These are phyloP conservation scores for Nomada ferruginata DNA, from an alignment of 2,888 invertebrate genomes.

Conservation along the genomic window DNA sequence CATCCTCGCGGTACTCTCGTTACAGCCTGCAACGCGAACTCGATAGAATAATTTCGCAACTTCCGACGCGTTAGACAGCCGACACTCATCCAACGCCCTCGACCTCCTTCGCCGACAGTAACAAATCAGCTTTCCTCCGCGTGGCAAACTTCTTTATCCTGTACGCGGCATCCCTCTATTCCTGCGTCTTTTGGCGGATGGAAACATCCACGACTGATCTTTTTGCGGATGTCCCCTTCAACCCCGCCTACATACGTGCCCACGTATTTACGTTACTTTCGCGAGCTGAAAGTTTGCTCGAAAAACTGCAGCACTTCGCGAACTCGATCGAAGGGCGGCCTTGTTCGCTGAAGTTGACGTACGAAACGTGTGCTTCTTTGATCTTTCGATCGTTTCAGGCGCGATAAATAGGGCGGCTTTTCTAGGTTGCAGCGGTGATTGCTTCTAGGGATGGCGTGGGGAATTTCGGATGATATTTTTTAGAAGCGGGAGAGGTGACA, in stretches of 20 bases:
- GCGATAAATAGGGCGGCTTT: no score
- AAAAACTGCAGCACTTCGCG: slow-evolving; percentile 46
- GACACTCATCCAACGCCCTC: slow-evolving; percentile 4
- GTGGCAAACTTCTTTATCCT: slow-evolving; percentile 50
- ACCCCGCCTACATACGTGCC: background rate
- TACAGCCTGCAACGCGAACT: slow-evolving; percentile 18
- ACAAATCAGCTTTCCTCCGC: slow-evolving; percentile 60
- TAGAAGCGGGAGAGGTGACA: no score
- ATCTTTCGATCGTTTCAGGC: background rate
- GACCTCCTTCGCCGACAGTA: slow-evolving; percentile 1
- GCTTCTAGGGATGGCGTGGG: no score
- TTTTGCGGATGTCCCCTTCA: slow-evolving; percentile 16
- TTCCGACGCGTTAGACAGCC: slow-evolving; percentile 18
- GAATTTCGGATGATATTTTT: no score
- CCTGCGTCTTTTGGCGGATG: background rate
- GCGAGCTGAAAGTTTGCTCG: slow-evolving; percentile 46
- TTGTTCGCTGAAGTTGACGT: background rate
- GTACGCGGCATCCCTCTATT: slow-evolving; percentile 3
- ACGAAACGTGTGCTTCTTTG: background rate
- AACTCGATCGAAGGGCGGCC: background rate
- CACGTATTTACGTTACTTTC: slow-evolving; percentile 35
- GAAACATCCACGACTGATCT: slow-evolving; percentile 30
- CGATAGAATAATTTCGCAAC: slow-evolving; percentile 52
- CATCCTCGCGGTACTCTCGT: background rate
- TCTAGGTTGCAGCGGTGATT: no score